Conservation (phyloP, 1,140 invertebrate genomes). For the Drosophila pallidifrons region DNA sequence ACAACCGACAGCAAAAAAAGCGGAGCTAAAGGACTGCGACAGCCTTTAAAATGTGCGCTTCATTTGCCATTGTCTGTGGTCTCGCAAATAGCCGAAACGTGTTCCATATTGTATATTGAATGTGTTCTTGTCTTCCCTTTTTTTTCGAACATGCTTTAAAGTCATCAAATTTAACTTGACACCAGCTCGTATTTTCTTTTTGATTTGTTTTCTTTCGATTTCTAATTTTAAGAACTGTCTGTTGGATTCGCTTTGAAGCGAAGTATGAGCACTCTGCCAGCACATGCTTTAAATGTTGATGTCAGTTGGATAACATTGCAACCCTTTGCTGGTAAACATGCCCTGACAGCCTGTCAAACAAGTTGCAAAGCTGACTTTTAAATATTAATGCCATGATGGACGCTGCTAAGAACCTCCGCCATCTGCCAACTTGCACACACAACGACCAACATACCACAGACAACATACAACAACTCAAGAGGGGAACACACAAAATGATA, state of each 20-base stretch:
- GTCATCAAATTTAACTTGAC: not conserved
- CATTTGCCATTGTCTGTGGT: constrained; percentile 12
- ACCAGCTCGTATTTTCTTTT: not conserved
- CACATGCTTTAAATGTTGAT: constrained; percentile 71
- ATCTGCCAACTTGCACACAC: not conserved
- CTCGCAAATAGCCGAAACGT: constrained; percentile 10
- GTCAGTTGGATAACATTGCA: constrained; percentile 65
- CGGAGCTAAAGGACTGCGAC: constrained; percentile 15
- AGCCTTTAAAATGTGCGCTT: constrained; percentile 1
- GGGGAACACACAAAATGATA: not conserved
- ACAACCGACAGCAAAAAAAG: not conserved
- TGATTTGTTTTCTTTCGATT: not conserved
- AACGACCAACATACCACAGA: not conserved
- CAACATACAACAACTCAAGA: too few species aligned
- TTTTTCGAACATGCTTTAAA: not conserved
- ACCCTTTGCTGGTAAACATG: constrained; percentile 67
- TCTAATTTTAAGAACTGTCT: constrained; percentile 14
- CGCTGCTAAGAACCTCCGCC: constrained; percentile 10
- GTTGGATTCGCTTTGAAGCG: not conserved
- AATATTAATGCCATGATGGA: constrained; percentile 71
- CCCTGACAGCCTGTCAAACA: constrained; percentile 79
- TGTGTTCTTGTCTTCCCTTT: not conserved
- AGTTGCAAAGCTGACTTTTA: constrained; percentile 77
- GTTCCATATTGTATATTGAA: constrained; percentile 3
- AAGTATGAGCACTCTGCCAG: constrained; percentile 18